Base-by-base conservation (phyloP, 2,888 invertebrate species). In the Mamestra brassicae region DNA sequence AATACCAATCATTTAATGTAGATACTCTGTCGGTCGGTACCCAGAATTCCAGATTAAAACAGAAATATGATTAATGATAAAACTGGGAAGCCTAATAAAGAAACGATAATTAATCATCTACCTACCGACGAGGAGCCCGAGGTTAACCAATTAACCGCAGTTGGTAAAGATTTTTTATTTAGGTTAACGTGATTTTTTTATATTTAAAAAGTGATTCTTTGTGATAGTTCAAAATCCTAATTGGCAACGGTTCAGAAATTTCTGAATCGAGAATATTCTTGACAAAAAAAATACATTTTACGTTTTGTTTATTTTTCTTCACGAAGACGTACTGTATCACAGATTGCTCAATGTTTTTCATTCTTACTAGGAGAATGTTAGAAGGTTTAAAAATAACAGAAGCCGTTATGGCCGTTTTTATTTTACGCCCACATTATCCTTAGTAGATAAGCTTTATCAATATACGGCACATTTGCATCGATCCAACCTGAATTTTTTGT, bases 1-100 rank as follows among this genome's bases (percentile, higher is more conserved):
- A n/a, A n/a, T 17, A 50, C 15, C 34, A 42, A 45, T 36, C 5
- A 52, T 62, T 68, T 71, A 54, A 34, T 57, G 47, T 34, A 58
- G 6, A 38, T 52, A 50, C 26, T 7, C n/a, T 64, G 52, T 67
- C 54, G 52, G 47, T 55, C 50, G 58, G 58, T 52, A 71, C 26
- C 60, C 66, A 61, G 57, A 71, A 74, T 64, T 61, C 64, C 67
- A 65, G 76, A 84, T 78, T 64, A 85, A 61, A 71, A 74, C 69
- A 69, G 67, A 75, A 87, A 78, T 74, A 74, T 88, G 81, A 86
- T 86, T 84, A 85, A 75, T 80, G 84, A 76, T 84, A 67, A 78
- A 84, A 78, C 74, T 73, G 76, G 54, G 67, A 63, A 71, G 68
- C 69, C 64, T 78, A 72, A 83, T 83, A 83, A 83, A 83, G 84